These are phyloP conservation scores for Paralichthys olivaceus DNA, from an alignment of 2,113 vertebrate species.

Conservation along the genomic window DNA sequence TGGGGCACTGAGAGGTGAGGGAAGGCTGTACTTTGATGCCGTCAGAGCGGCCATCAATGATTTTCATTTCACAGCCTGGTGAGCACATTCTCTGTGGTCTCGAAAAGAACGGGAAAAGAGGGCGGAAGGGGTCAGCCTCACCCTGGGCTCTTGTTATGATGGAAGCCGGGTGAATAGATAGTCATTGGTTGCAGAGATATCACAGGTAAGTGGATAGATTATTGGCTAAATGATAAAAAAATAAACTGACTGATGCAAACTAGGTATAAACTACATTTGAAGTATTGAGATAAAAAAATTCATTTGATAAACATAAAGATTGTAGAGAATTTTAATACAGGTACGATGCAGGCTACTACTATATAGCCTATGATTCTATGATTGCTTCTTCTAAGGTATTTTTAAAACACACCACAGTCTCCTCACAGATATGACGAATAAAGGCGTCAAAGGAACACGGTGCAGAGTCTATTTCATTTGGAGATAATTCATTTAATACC, in stretches of 20 bases:
- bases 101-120: constrained; percentile 50
- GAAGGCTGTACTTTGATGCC: constrained; percentile 64
- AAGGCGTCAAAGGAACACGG: constrained; percentile 14
- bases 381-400: not conserved
- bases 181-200: not conserved
- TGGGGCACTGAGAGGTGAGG: constrained; percentile 42
- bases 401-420: constrained; percentile 9
- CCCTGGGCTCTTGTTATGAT: constrained; percentile 7
- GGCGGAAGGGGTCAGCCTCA: constrained; percentile 45
- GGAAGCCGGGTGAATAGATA: too few relatives aligned
- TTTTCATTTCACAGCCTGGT: constrained; percentile 80
- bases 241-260: not conserved
- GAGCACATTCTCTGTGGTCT: constrained; percentile 68
- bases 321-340: too few relatives aligned
- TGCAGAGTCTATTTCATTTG: constrained; percentile 8
- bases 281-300: too few relatives aligned
- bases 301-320: too few relatives aligned
- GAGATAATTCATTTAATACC: constrained; percentile 26
- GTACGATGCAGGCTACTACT: not conserved
- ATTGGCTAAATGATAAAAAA: not conserved
- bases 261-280: not conserved
- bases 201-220: not conserved
- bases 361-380: not conserved
- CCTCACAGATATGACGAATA: constrained; percentile 15
- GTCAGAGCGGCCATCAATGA: constrained; percentile 62